Evolutionary conservation across 2,888 invertebrate species (phyloP).

Genomic region (Drosophila koepferae): DNA sequence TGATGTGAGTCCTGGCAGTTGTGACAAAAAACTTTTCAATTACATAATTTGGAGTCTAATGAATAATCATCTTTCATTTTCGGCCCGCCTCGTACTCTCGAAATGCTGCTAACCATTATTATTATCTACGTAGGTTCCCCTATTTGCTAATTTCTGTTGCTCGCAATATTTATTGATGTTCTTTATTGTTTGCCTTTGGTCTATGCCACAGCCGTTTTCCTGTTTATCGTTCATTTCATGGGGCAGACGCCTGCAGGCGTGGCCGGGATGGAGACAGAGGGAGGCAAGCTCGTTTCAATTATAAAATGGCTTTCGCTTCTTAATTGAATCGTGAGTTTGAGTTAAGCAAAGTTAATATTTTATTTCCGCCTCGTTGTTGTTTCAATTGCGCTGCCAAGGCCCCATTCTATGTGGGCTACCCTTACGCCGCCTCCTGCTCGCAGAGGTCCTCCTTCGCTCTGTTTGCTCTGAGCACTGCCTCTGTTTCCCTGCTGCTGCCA

Average conservation of each 20-base stretch:
- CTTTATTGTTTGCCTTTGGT: constrained; percentile 44
- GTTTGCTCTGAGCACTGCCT: constrained; percentile 53
- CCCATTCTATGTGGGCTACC: not conserved
- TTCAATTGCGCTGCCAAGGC: constrained; percentile 47
- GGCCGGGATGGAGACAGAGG: constrained; percentile 27
- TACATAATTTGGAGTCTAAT: constrained; percentile 55
- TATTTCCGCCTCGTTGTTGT: constrained; percentile 66
- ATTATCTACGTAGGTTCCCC: constrained; percentile 34
- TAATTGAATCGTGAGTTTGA: constrained; percentile 78
- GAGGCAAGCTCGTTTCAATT: constrained; percentile 71
- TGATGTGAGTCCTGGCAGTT: constrained; percentile 32
- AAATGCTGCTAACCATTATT: constrained; percentile 26
- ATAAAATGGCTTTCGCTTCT: constrained; percentile 82
- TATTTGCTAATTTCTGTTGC: constrained; percentile 29
- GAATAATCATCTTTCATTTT: constrained; percentile 49
- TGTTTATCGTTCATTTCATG: constrained; percentile 17
- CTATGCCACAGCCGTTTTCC: constrained; percentile 34
- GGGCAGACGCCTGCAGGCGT: constrained; percentile 12
- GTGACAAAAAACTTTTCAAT: constrained; percentile 70
- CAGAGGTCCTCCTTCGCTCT: constrained; percentile 24
- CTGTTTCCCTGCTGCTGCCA: constrained; percentile 9
- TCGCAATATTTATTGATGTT: constrained; percentile 65
- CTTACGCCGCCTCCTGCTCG: constrained; percentile 7
- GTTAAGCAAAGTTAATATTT: constrained; percentile 74
- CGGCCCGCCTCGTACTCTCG: not conserved